A percentile compares a stretch with the other conserved stretches of the same genome.
Evolutionary conservation across 1,140 invertebrate species (phyloP).

Genomic region (Tetranychus cinnabarinus): DNA sequence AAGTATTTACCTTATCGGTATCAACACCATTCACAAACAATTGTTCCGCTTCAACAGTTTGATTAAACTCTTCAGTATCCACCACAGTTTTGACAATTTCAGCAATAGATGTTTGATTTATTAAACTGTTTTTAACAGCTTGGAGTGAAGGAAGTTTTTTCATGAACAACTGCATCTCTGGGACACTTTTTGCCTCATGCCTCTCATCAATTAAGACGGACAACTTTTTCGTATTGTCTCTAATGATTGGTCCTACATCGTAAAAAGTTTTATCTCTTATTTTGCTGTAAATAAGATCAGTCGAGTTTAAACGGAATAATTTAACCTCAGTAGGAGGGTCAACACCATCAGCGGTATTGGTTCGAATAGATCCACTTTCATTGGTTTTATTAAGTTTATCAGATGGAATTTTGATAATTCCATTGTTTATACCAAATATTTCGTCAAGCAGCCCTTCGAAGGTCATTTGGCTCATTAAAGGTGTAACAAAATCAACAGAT

Average conservation of each 20-base stretch:
- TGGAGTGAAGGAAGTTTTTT: constrained; percentile 64
- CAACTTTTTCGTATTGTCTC: constrained; percentile 62
- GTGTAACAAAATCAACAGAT: constrained; percentile 68
- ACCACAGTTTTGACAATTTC: constrained; percentile 47
- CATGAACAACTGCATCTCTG: constrained; percentile 83
- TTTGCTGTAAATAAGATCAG: constrained; percentile 67
- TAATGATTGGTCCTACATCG: constrained; percentile 58
- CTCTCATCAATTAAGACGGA: constrained; percentile 58
- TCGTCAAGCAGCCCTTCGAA: constrained; percentile 94
- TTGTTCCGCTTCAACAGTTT: constrained; percentile 12
- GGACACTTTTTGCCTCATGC: constrained; percentile 59
- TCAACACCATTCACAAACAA: constrained; percentile 75
- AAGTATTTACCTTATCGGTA: constrained; percentile 58
- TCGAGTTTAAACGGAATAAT: constrained; percentile 63
- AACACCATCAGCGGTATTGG: not conserved
- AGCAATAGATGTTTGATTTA: constrained; percentile 46
- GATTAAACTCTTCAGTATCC: constrained; percentile 26
- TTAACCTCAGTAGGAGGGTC: constrained; percentile 39
- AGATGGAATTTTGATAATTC: constrained; percentile 56
- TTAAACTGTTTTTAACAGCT: constrained; percentile 55
- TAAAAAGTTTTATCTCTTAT: constrained; percentile 77
- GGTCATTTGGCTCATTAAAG: constrained; percentile 76
- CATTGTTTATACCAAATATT: constrained; percentile 46
- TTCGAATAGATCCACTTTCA: constrained; percentile 27
- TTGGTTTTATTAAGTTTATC: constrained; percentile 42